Evolutionary conservation across 1,140 invertebrate species (phyloP).

Genomic region (Drosophila sp.): DNA sequence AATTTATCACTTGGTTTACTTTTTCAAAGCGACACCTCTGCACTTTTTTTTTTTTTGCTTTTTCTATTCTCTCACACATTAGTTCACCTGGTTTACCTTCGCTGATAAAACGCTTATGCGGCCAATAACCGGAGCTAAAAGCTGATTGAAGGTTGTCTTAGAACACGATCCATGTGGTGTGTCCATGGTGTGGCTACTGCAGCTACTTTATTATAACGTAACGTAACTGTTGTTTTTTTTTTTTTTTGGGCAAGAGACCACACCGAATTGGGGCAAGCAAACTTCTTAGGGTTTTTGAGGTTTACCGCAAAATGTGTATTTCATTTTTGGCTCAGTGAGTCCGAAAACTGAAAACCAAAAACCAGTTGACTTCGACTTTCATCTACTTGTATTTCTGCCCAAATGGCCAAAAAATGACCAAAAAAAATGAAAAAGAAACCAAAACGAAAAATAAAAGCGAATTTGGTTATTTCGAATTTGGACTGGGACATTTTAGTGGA

Average conservation of each 20-base stretch:
- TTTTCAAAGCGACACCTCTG: constrained; percentile 2
- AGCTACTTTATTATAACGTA: neutral
- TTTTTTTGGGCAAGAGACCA: neutral
- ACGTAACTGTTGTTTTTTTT: neutral
- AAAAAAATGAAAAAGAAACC: constrained; percentile 45
- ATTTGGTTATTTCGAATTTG: constrained; percentile 39
- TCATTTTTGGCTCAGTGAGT: constrained; percentile 65
- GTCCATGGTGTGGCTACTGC: neutral
- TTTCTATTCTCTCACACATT: constrained; percentile 22
- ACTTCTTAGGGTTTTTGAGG: constrained; percentile 45
- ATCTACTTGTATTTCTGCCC: constrained; percentile 62
- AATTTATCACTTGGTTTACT: neutral
- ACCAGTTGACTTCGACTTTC: constrained; percentile 68
- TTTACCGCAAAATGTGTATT: constrained; percentile 68
- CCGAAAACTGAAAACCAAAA: constrained; percentile 35
- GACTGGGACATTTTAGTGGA: constrained; percentile 20
- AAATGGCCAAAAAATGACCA: constrained; percentile 54
- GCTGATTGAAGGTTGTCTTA: constrained; percentile 53
- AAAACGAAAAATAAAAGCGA: constrained; percentile 47
- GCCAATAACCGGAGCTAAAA: constrained; percentile 63
- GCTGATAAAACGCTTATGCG: constrained; percentile 40
- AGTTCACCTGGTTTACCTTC: constrained; percentile 66
- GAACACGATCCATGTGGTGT: constrained; percentile 19
- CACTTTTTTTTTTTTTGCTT: neutral
- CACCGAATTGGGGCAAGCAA: constrained; percentile 9